Conservation (phyloP, 2,113 vertebrate species). For the Pitta sordida region DNA sequence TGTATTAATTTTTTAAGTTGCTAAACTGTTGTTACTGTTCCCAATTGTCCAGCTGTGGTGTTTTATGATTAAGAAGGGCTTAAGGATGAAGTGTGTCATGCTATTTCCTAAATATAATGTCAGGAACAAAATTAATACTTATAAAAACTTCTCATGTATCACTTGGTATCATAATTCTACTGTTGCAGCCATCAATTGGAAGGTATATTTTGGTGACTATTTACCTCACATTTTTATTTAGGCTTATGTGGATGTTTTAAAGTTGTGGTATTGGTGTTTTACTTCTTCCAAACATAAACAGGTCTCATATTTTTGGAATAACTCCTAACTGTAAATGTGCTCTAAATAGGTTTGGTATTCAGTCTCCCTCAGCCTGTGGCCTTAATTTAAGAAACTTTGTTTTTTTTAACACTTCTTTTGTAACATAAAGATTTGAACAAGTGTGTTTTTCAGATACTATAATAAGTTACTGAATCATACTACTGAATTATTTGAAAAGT, state of each 20-base stretch:
- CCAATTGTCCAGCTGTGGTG: constrained; percentile 15
- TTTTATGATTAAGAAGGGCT: constrained; percentile 63
- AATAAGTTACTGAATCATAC: constrained; percentile 51
- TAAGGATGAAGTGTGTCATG: constrained; percentile 97
- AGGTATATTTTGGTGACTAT: background rate
- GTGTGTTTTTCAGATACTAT: constrained; percentile 15
- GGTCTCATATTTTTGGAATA: background rate
- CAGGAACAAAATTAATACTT: constrained; percentile 42
- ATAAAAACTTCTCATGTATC: background rate
- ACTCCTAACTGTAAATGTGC: background rate
- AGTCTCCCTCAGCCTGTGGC: constrained; percentile 68
- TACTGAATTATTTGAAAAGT: constrained; percentile 37
- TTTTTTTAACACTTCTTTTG: background rate
- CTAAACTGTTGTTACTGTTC: constrained; percentile 23
- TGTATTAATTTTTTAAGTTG: background rate
- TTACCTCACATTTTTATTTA: constrained; percentile 8
- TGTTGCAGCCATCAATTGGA: constrained; percentile 20
- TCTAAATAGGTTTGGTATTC: constrained; percentile 32
- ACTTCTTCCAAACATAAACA: background rate
- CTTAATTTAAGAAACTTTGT: constrained; percentile 73
- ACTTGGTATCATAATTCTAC: background rate
- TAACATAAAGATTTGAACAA: background rate
- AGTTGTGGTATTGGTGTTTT: background rate
- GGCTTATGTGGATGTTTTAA: background rate
- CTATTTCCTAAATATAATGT: constrained; percentile 82